phyloP scores from a whole-genome alignment of 2,888 invertebrate genomes.

The Macrophya alboannulata region DNA sequence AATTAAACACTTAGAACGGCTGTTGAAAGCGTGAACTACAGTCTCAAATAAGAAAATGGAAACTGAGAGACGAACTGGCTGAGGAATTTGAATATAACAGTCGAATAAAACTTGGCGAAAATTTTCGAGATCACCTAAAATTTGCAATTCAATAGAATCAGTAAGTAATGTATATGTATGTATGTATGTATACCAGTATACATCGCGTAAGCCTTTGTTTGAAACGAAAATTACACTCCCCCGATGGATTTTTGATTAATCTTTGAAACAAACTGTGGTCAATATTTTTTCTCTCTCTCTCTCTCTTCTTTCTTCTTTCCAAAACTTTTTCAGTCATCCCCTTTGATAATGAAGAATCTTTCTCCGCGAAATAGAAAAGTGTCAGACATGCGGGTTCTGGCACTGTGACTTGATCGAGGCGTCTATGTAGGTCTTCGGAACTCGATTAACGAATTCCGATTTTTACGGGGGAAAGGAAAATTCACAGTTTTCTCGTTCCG shows the following conservation, averaged over 20 bases:
- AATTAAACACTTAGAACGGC: slow-evolving; percentile 45
- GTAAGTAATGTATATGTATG: too few relatives aligned
- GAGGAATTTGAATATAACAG: slow-evolving; percentile 46
- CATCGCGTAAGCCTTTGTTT: not conserved
- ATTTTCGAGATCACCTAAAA: slow-evolving; percentile 21
- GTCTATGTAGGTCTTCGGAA: slow-evolving; percentile 20
- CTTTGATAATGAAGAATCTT: not conserved
- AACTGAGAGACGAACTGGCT: not conserved
- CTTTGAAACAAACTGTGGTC: too few relatives aligned
- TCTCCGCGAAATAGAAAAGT: not conserved
- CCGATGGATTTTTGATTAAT: not conserved
- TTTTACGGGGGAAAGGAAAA: not conserved
- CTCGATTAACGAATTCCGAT: slow-evolving; percentile 45
- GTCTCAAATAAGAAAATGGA: slow-evolving; percentile 8
- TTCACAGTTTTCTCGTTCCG: not conserved
- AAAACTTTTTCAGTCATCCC: not conserved
- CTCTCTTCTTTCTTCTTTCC: not conserved
- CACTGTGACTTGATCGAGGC: not conserved
- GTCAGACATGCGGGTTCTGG: not conserved
- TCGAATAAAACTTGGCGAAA: not conserved
- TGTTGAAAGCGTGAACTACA: slow-evolving; percentile 29
- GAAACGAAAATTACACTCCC: not conserved
- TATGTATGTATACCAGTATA: too few relatives aligned
- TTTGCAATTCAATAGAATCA: slow-evolving; percentile 33
- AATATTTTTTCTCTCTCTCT: not conserved